Conservation (phyloP, 2,113 vertebrate genomes). For the Emydura subglobosa region DNA sequence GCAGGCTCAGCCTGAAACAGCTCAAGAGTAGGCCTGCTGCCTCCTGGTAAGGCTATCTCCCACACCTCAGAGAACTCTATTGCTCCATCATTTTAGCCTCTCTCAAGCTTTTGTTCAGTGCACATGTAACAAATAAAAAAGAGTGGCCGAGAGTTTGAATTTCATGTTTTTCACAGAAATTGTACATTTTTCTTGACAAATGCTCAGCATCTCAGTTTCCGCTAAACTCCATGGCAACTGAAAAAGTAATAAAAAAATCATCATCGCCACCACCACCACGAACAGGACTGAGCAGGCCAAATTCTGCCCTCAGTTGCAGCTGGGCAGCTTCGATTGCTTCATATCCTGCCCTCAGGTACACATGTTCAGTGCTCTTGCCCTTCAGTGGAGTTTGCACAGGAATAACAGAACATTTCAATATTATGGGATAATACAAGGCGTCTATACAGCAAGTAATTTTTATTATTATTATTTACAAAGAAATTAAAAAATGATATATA, state of each 20-base stretch:
- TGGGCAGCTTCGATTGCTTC: accelerated
- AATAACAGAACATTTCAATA: background rate
- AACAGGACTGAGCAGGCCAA: background rate
- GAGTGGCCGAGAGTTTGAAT: background rate
- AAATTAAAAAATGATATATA: background rate
- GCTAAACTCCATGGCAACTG: background rate
- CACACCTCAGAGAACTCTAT: background rate
- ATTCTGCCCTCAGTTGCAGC: background rate
- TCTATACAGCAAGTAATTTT: background rate
- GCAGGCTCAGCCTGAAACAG: background rate
- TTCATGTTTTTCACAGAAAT: background rate
- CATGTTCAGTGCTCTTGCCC: background rate
- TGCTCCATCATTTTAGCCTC: accelerated
- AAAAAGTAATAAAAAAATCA: background rate
- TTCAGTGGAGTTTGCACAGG: background rate
- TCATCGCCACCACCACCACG: background rate
- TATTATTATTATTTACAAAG: background rate
- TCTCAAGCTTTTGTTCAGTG: background rate
- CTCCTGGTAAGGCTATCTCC: background rate
- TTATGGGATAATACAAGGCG: background rate
- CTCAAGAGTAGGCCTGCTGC: background rate
- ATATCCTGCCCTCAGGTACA: background rate
- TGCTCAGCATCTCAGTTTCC: background rate
- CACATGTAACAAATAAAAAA: background rate
- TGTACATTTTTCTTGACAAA: background rate